These are phyloP conservation scores for Monodelphis domestica DNA, from an alignment of 2,797 vertebrate genomes.

Conservation along the genomic window DNA sequence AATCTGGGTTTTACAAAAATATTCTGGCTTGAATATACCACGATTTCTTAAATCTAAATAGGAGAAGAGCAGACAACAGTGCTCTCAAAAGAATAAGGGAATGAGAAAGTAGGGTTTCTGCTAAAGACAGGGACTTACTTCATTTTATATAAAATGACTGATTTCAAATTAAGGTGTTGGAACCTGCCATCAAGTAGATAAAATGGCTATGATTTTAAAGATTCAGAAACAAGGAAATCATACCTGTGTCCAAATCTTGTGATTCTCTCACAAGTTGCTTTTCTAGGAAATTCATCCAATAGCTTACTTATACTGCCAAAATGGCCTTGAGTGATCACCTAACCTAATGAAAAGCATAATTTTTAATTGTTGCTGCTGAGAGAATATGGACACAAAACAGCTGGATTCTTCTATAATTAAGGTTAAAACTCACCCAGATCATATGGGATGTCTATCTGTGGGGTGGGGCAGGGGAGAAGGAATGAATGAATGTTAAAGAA, in stretches of 20 bases:
- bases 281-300: not conserved
- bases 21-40: constrained; percentile 45
- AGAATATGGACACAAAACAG: not conserved
- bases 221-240: not conserved
- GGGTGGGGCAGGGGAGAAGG: not conserved
- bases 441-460: not conserved
- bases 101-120: not conserved
- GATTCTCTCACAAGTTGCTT: not conserved
- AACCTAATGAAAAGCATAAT: constrained; percentile 2
- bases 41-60: not conserved
- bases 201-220: not conserved
- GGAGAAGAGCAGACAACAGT: not conserved
- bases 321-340: constrained; percentile 13
- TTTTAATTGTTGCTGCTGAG: constrained; percentile 25
- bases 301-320: constrained; percentile 38
- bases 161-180: not conserved
- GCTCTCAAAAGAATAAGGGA: not conserved
- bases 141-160: not conserved
- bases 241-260: not conserved
- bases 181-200: not conserved
- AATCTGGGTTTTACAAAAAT: constrained; percentile 85
- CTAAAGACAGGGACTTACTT: not conserved
- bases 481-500: not conserved
- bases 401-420: not conserved
- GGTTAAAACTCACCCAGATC: not conserved